Base-by-base conservation (phyloP, 2,797 vertebrate species). In the Cossypha niveicapilla region DNA sequence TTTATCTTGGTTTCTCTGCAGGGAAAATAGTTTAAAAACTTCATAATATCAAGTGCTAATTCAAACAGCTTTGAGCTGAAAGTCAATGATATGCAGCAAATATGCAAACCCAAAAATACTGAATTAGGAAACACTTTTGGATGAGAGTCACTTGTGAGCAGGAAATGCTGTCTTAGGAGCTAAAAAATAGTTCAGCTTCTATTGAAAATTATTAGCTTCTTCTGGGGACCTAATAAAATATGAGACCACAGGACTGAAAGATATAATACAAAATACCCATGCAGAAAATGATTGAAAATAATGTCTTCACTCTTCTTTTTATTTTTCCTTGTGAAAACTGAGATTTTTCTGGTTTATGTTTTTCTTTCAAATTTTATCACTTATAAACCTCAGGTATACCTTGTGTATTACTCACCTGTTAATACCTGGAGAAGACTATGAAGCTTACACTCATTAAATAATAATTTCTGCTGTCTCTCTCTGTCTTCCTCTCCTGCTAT, bases 111-210 rank as follows among this genome's bases (percentile, higher is more conserved):
- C 62, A 47, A 75, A 95, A 92, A 78, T 35, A 72, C 32, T 7
- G 3, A 86, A 90, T 90, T 90, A 86, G 79, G 91, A 94, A 94
- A 77, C 90, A 72, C 90, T 91, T 95, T 62, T 4, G 4, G 25
- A 88, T 71, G 50, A 96, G 90, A 92, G 82, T 56, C 88, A 92
- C 91, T 95, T 75, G 18, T 94, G 44, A 92, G 42, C 56, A 96
- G 90, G 85, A 95, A 95, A 78, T 75, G 76, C 32, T 91, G 45
- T 54, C 18, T 83, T 78, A 84, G n/a, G 62, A 86, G 5, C 62
- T 65, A 35, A 78, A 87, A 92, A 85, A 77, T 75, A 83, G 56
- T 63, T 48, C 37, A 65, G 42, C 39, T 61, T 71, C 10, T 51
- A 73, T 70, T 57, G 11, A 87, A 86, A 90, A 87, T 79, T 44